Conservation (phyloP, 2,888 invertebrate species). For the Electrophaes corylata region DNA sequence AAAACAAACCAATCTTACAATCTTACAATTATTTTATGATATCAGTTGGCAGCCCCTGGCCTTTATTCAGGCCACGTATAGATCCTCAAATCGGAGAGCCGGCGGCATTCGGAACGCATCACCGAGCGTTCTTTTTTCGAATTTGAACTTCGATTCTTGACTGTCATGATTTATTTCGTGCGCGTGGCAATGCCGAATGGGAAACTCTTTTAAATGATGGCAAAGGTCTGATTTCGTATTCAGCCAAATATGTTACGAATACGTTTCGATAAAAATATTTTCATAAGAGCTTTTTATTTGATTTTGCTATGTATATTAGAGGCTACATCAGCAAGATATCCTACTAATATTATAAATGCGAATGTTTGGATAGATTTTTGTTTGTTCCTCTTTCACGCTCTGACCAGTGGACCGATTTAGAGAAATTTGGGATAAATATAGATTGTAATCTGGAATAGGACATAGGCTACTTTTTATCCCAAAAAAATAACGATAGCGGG, state of each 20-base stretch:
- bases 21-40: neutral
- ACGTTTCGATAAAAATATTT: constrained; percentile 13
- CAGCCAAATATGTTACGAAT: constrained; percentile 19
- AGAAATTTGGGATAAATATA: too few species aligned
- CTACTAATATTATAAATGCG: too few species aligned
- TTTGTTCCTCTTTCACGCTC: too few species aligned
- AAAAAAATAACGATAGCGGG: too few species aligned
- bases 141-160: constrained; percentile 44
- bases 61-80: constrained; percentile 43
- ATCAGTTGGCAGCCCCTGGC: constrained; percentile 11
- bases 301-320: neutral
- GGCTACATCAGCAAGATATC: neutral
- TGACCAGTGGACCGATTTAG: too few species aligned
- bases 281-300: constrained; percentile 10
- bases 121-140: constrained; percentile 47
- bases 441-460: too few species aligned
- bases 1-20: neutral
- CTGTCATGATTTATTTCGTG: constrained; percentile 42
- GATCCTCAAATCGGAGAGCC: constrained; percentile 48
- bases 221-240: constrained; percentile 26
- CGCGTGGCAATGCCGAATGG: constrained; percentile 39
- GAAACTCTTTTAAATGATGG: constrained; percentile 29
- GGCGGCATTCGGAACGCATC: constrained; percentile 54
- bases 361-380: too few species aligned
- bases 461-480: too few species aligned